A percentile compares a stretch with the other conserved stretches of the same genome.
Conservation (phyloP, 2,888 invertebrate species). For the Eilema sororculum region DNA sequence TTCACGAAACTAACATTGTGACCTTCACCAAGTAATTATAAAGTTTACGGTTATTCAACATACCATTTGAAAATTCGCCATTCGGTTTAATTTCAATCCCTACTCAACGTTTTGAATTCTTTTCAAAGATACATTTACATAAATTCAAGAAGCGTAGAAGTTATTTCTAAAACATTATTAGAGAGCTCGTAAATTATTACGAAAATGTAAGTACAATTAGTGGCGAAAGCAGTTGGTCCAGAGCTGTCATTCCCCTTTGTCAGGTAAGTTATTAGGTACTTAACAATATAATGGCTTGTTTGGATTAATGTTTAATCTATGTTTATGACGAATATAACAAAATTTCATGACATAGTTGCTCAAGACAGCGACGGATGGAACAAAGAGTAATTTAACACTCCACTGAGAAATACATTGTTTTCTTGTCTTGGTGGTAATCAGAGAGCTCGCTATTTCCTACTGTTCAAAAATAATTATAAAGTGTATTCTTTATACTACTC, state of each 20-base stretch:
- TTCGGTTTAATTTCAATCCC: constrained; percentile 9
- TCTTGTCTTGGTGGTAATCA: neutral
- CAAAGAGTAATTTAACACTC: constrained; percentile 39
- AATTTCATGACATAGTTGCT: constrained; percentile 43
- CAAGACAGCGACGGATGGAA: constrained; percentile 35
- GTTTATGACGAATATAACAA: constrained; percentile 48
- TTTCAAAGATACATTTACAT: constrained; percentile 12
- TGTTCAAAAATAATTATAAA: neutral
- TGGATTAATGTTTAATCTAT: constrained; percentile 52
- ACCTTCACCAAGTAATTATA: constrained; percentile 49
- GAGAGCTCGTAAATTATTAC: constrained; percentile 39
- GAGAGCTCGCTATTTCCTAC: neutral
- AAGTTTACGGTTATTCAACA: constrained; percentile 36
- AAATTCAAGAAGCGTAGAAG: constrained; percentile 7
- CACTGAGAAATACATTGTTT: constrained; percentile 10
- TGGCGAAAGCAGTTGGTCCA: constrained; percentile 38
- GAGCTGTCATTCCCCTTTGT: constrained; percentile 50
- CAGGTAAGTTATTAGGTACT: constrained; percentile 52
- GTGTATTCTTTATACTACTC: neutral
- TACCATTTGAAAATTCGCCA: constrained; percentile 24
- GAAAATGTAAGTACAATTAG: constrained; percentile 48
- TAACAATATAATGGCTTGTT: constrained; percentile 51
- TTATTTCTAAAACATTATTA: constrained; percentile 34
- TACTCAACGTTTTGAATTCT: constrained; percentile 6
- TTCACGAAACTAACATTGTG: constrained; percentile 27